Evolutionary conservation across 2,888 invertebrate genomes (phyloP), one percentile per base, ranked within the genome.

Genomic region (Autographa pulchrina): DNA sequence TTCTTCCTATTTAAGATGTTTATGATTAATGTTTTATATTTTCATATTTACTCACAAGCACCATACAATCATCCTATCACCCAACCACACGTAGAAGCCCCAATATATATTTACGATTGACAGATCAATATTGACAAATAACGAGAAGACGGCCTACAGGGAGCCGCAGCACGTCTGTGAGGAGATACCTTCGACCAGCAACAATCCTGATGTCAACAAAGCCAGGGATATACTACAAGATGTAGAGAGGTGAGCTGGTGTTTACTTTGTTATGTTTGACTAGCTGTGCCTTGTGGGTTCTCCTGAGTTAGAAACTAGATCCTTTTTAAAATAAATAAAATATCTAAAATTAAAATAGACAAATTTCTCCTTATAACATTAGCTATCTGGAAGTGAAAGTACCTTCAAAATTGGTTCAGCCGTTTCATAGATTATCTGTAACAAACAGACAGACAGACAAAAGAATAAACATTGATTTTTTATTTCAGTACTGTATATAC

Each of bases 171-270:
- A 94, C 48, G 84, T 93, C 0, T 93, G 94, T 20, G 94, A 94
- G 16, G 90, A 94, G 82, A 78, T 92, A 5, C 95, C 95, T 0
- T 90, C 94, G 20, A 93, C 94, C 18, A 94, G 94, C 82, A 87
- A 67, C 70, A 87, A 93, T 74, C 92, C 94, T 0, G 92, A 94
- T 31, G 89, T 88, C 1, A 95, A 95, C 78, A 95, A 95, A 66
- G 97, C 97, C 0, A 94, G 96, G 79, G 97, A 97, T 82, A 97
- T 97, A 62, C 91, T 97, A 31, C 96, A 97, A 83, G 97, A 97
- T 86, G 97, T 97, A 14, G 97, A 97, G 87, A 96, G 97, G 97
- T 97, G 84, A 56, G 54, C 32, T 2, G 18, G 41, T n/a, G 32
- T n/a, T 48, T 48, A n/a, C 0, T 6, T 48, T n/a, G 7, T 48